phyloP scores from a whole-genome alignment of 2,888 invertebrate genomes.

The Agonopterix heracliana region DNA sequence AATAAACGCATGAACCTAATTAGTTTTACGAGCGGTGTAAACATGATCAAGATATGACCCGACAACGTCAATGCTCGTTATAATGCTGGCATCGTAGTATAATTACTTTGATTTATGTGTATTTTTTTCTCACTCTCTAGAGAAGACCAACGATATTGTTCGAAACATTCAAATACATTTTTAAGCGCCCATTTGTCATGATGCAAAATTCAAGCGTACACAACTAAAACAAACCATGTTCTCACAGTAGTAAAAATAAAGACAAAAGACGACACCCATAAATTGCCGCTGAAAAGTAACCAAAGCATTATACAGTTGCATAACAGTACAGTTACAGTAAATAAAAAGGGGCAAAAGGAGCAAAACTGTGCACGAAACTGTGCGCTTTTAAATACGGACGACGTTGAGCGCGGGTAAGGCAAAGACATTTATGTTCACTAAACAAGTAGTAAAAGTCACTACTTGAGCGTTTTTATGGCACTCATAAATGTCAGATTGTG shows the following conservation, averaged over 20 bases:
- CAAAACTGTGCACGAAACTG: constrained; percentile 70
- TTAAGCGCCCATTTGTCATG: constrained; percentile 29
- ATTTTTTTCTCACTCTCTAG: constrained; percentile 3
- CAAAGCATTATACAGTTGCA: constrained; percentile 73
- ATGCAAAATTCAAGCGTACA: constrained; percentile 41
- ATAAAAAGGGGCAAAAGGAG: constrained; percentile 69
- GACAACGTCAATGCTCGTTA: constrained; percentile 24
- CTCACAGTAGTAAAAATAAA: constrained; percentile 60
- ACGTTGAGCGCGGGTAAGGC: constrained; percentile 72
- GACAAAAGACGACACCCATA: constrained; percentile 66
- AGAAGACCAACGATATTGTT: neutral
- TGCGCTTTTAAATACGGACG: constrained; percentile 75
- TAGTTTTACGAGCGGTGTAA: constrained; percentile 38
- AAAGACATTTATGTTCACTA: constrained; percentile 78
- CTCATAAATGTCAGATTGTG: constrained; percentile 77
- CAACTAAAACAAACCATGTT: constrained; percentile 58
- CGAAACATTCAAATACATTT: constrained; percentile 10
- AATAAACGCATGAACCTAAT: constrained; percentile 32
- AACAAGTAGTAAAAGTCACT: constrained; percentile 78
- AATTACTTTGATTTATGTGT: constrained; percentile 22
- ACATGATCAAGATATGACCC: constrained; percentile 40
- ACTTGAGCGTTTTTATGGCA: constrained; percentile 77
- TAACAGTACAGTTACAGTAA: constrained; percentile 71
- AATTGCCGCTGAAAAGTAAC: constrained; percentile 71
- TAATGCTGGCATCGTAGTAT: constrained; percentile 17